Percentiles rank a stretch among this genome's conserved stretches.
phyloP scores from a whole-genome alignment of 2,797 vertebrate species.

The Luscinia luscinia region DNA sequence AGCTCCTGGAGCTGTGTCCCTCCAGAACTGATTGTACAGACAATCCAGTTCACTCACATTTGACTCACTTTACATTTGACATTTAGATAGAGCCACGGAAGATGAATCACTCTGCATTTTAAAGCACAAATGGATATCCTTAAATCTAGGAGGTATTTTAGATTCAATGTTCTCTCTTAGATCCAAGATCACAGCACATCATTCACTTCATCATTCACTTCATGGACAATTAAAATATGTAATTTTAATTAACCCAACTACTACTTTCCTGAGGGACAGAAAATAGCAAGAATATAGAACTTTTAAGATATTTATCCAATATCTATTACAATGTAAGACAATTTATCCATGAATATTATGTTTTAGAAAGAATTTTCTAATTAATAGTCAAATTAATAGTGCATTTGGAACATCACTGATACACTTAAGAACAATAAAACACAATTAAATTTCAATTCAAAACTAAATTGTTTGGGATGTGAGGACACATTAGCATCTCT shows the following conservation, averaged over 20 bases:
- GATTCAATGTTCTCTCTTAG: neutral
- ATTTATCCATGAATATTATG: neutral
- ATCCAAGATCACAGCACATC: slow-evolving; percentile 2
- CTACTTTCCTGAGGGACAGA: slow-evolving; percentile 23
- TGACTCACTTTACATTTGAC: neutral
- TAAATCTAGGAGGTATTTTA: slow-evolving; percentile 26
- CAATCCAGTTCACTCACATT: neutral
- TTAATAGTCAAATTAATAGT: slow-evolving; percentile 18
- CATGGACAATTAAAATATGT: slow-evolving; percentile 54
- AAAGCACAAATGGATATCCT: slow-evolving; percentile 34
- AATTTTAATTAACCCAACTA: slow-evolving; percentile 70
- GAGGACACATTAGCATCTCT: neutral
- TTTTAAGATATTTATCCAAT: neutral
- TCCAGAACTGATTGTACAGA: neutral
- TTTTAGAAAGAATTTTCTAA: slow-evolving; percentile 36
- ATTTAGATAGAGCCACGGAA: neutral
- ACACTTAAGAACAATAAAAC: slow-evolving; percentile 13
- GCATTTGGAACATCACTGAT: neutral
- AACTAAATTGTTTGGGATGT: neutral
- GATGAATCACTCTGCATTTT: neutral
- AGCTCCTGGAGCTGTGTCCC: neutral
- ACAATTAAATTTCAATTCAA: slow-evolving; percentile 19
- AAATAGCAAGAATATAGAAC: neutral
- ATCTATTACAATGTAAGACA: neutral
- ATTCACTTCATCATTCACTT: slow-evolving; percentile 47